Conservation (phyloP, 2,888 invertebrate genomes). For the Ochlodes sylvanus region DNA sequence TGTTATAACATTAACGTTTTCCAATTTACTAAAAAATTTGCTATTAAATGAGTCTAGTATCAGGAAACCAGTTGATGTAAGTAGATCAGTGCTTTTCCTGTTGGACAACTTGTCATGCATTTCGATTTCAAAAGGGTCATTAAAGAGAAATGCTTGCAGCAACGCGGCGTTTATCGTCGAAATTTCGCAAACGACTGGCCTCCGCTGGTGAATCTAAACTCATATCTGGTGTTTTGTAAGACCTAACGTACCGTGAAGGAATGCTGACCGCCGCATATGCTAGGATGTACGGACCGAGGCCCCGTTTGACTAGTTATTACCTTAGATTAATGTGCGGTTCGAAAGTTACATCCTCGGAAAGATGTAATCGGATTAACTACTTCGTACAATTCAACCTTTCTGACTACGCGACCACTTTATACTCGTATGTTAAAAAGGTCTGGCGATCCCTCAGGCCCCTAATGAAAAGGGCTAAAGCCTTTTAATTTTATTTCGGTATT, state of each 20-base stretch:
- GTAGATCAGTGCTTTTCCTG: constrained; percentile 1
- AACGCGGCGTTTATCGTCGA: constrained; percentile 29
- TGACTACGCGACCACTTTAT: too few relatives aligned
- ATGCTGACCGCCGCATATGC: constrained; percentile 47
- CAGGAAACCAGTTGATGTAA: background rate
- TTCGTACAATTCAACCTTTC: too few relatives aligned
- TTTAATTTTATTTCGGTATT: too few relatives aligned
- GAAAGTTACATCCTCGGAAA: background rate
- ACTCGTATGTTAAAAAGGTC: too few relatives aligned
- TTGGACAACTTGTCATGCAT: constrained; percentile 8
- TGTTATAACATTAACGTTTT: background rate
- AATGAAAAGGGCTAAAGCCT: too few relatives aligned
- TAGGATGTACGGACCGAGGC: constrained; percentile 14
- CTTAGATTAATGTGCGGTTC: background rate
- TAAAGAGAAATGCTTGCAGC: constrained; percentile 19
- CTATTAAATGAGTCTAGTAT: background rate
- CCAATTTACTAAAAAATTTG: background rate
- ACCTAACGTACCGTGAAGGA: constrained; percentile 67
- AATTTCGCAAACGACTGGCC: constrained; percentile 49
- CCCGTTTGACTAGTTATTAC: constrained; percentile 11
- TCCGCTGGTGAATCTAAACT: constrained; percentile 51
- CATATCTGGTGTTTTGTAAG: constrained; percentile 69
- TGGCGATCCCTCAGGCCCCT: too few relatives aligned
- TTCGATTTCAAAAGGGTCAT: constrained; percentile 22
- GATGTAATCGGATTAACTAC: background rate